Conservation (phyloP, 2,888 invertebrate species). For the Ctenicera cuprea region DNA sequence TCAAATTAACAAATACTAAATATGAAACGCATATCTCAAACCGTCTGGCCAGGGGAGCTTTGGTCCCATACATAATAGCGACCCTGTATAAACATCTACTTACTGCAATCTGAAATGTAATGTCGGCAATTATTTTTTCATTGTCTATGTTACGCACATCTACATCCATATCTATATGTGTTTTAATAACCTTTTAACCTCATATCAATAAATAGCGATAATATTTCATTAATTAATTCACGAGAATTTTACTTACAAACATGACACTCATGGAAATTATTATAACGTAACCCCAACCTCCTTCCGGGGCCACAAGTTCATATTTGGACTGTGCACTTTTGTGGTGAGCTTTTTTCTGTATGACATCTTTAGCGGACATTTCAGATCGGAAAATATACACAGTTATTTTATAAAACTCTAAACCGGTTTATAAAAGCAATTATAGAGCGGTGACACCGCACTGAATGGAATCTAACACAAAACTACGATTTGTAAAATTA, state of each 20-base stretch:
- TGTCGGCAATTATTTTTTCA: too few species aligned
- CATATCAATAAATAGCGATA: neutral
- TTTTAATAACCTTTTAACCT: slow-evolving; percentile 1
- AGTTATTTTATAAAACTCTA: too few species aligned
- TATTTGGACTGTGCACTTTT: slow-evolving; percentile 44
- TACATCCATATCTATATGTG: too few species aligned
- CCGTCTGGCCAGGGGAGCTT: too few species aligned
- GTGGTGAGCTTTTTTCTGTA: slow-evolving; percentile 19
- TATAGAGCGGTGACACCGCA: neutral
- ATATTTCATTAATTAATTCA: neutral
- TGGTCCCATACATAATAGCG: too few species aligned
- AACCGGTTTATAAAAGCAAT: neutral
- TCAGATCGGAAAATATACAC: neutral
- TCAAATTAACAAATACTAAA: too few species aligned
- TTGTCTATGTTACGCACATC: too few species aligned
- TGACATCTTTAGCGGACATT: slow-evolving; percentile 26
- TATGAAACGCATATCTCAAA: too few species aligned
- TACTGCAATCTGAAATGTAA: too few species aligned
- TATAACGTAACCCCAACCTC: slow-evolving; percentile 88
- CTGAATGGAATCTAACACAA: neutral
- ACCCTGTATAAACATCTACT: too few species aligned
- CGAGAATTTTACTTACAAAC: slow-evolving; percentile 78
- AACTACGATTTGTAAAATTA: slow-evolving; percentile 17
- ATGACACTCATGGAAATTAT: slow-evolving; percentile 83
- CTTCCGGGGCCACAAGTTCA: slow-evolving; percentile 69